Base-by-base conservation (phyloP, 2,113 vertebrate species). In the Carassius auratus region DNA sequence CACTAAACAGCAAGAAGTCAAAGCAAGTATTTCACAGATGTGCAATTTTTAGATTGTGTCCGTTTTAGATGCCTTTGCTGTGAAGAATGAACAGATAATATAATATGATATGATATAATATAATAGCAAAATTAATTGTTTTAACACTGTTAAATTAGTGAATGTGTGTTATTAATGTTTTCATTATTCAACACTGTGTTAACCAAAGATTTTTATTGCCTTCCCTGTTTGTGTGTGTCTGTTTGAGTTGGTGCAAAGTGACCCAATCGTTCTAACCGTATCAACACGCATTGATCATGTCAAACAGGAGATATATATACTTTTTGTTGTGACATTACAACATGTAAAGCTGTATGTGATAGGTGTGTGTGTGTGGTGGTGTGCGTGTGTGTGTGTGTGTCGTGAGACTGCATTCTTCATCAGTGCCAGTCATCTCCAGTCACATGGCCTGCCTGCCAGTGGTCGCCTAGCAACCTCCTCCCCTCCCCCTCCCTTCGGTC, bases 381-480 rank as follows among this genome's bases (percentile, higher is more conserved):
- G n/a, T 64, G 38, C 0, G 38, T 42, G 38, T 42, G 21, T 26
- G 38, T 42, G 21, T 26, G 26, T 26, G 26, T 74, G 61, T 86
- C 69, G 52, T 89, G 73, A 87, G 77, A 45, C 50, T 84, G 59
- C 75, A 80, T 76, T 89, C 36, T 73, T 7, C 75, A 71, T 17
- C 83, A 84, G 48, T 71, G 57, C 82, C 83, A 85, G 85, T 85
- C 84, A 83, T 85, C 80, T 85, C 83, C 83, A 84, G 86, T 89
- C 88, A 89, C 55, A 17, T 89, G 88, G 86, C 82, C 52, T 71
- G 50, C 50, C 81, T 69, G 38, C 23, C 66, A 76, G 61, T 87
- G 69, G 86, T 89, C n/a, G 64, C 88, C 82, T 86, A 89, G 88
- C 86, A 89, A 87, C 88, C 38, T 38, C 23, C 69, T 82, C 85